Percentiles rank a stretch among this genome's conserved stretches.
Conservation (phyloP, 30 jellyfish, hydroid and myxozoan species). For the Turritopsis rubra region DNA sequence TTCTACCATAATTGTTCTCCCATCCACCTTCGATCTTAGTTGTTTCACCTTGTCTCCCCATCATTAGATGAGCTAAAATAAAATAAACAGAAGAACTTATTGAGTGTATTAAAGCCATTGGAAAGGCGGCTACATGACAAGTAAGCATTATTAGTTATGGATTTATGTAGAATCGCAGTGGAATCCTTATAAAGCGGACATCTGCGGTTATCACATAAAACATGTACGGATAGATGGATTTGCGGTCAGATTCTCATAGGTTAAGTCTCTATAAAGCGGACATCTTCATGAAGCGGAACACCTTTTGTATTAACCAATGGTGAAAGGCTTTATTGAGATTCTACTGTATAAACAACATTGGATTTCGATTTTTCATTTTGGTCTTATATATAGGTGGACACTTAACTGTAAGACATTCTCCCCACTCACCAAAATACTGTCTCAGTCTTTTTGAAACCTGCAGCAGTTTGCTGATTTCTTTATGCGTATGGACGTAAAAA, state of each 20-base stretch:
- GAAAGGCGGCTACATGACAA: not conserved
- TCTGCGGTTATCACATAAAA: too few species aligned
- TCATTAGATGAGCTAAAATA: slow-evolving; percentile 13
- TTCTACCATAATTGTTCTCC: slow-evolving; percentile 12
- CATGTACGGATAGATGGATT: too few species aligned
- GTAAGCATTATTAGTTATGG: not conserved
- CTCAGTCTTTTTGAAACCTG: slow-evolving; percentile 17
- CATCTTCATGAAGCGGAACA: too few species aligned
- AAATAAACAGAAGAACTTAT: not conserved
- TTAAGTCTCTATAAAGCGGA: too few species aligned
- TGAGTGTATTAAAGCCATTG: not conserved
- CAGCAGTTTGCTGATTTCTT: not conserved
- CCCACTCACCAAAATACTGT: slow-evolving; percentile 16
- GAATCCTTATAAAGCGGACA: not conserved
- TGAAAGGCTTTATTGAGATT: too few species aligned
- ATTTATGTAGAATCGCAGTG: not conserved
- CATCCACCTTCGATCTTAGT: slow-evolving; percentile 21
- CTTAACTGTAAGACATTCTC: not conserved
- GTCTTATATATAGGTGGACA: too few species aligned
- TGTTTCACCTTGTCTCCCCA: slow-evolving; percentile 15
- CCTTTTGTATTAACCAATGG: too few species aligned
- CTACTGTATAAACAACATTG: too few species aligned
- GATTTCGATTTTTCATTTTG: too few species aligned
- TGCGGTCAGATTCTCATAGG: too few species aligned
- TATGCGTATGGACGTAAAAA: slow-evolving; percentile 24